Evolutionary conservation across 2,888 invertebrate genomes (phyloP).

Genomic region (Drosophila hawaiiensis): DNA sequence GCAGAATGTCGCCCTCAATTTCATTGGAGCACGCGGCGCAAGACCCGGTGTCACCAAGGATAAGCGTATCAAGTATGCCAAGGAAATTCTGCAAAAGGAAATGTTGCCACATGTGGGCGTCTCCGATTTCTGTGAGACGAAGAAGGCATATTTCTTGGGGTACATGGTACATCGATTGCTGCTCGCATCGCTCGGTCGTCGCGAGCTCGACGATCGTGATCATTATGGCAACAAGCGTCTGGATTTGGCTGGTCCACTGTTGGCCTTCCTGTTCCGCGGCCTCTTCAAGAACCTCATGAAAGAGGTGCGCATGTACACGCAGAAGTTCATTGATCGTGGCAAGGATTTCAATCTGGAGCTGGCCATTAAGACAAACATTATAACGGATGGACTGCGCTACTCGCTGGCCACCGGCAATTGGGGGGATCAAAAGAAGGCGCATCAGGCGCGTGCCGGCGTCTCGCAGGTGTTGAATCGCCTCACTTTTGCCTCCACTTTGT

Average conservation of each 20-base stretch:
- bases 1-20: constrained; percentile 99
- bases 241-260: constrained; percentile 97
- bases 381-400: constrained; percentile 98
- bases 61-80: constrained; percentile 99
- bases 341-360: constrained; percentile 98
- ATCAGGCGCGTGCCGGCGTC: constrained; percentile 90
- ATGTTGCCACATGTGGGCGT: constrained; percentile 99
- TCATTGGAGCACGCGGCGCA: constrained; percentile 99
- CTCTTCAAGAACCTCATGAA: constrained; percentile 98
- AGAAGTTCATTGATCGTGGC: constrained; percentile 99
- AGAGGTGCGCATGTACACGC: constrained; percentile 99
- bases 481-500: constrained; percentile 99
- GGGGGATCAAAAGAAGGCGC: constrained; percentile 99
- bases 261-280: constrained; percentile 98
- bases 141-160: constrained; percentile 99
- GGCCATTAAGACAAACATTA: constrained; percentile 97
- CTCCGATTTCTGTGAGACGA: constrained; percentile 99
- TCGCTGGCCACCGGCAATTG: constrained; percentile 99
- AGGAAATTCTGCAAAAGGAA: constrained; percentile 99
- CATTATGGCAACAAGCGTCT: constrained; percentile 99
- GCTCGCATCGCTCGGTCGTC: constrained; percentile 96
- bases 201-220: constrained; percentile 99
- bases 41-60: constrained; percentile 99
- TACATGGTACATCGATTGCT: constrained; percentile 99
- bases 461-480: constrained; percentile 97